Percentiles rank a stretch among this genome's conserved stretches.
These are phyloP conservation scores for Drosophila setosimentum DNA, from an alignment of 2,888 invertebrate genomes.

Conservation along the genomic window DNA sequence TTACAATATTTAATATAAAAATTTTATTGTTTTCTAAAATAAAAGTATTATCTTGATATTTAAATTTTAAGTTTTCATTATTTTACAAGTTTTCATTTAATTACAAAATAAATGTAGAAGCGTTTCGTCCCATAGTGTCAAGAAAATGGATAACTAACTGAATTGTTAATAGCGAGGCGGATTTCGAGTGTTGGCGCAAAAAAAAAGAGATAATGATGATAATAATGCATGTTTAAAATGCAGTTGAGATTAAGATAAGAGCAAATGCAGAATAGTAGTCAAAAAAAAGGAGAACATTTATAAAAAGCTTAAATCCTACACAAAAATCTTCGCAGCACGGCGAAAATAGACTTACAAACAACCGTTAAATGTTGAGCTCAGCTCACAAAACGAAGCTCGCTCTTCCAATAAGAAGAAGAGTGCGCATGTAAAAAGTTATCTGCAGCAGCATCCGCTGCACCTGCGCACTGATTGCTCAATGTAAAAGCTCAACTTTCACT, in stretches of 20 bases:
- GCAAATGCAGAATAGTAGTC: neutral
- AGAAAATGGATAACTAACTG: constrained; percentile 43
- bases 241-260: neutral
- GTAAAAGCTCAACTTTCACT: neutral
- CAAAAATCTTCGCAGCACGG: neutral
- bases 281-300: neutral
- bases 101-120: neutral
- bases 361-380: constrained; percentile 9
- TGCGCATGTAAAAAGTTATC: neutral
- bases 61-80: neutral
- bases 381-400: neutral
- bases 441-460: constrained; percentile 1
- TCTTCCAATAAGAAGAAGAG: neutral
- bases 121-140: neutral
- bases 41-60: too few relatives aligned
- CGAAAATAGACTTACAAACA: neutral
- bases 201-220: too few relatives aligned
- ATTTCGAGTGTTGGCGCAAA: constrained; percentile 16
- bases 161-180: constrained; percentile 16
- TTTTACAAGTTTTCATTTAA: neutral
- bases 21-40: too few relatives aligned
- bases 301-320: neutral
- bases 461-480: neutral
- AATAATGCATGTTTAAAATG: constrained; percentile 21
- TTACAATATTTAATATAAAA: too few relatives aligned